Percentiles rank a stretch among this genome's conserved stretches.
These are phyloP conservation scores for Ptiloglossa arizonensis DNA, from an alignment of 1,140 invertebrate genomes.

Conservation along the genomic window DNA sequence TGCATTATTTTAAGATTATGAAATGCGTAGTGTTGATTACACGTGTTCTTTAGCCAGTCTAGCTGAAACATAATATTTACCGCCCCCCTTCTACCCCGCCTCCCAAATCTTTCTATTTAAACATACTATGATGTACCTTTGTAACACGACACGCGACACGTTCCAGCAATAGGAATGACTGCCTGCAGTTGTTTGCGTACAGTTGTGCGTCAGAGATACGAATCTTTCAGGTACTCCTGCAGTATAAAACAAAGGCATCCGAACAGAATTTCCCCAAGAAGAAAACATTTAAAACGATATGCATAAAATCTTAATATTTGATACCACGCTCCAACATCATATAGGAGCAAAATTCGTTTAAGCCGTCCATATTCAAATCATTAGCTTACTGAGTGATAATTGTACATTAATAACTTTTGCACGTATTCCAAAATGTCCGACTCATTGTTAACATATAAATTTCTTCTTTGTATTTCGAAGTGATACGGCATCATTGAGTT, in stretches of 20 bases:
- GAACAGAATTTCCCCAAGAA: slow-evolving; percentile 18
- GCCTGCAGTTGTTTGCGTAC: slow-evolving; percentile 3
- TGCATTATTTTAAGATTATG: not conserved
- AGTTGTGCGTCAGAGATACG: not conserved
- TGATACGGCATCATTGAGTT: not conserved
- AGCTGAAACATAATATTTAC: slow-evolving; percentile 42
- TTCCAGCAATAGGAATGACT: slow-evolving; percentile 24
- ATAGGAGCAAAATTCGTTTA: not conserved
- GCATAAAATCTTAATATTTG: slow-evolving; percentile 11
- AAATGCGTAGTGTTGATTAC: not conserved
- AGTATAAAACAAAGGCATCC: slow-evolving; percentile 35
- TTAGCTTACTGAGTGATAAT: not conserved
- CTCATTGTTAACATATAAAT: not conserved
- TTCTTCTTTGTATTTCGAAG: slow-evolving; percentile 12
- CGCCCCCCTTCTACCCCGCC: not conserved
- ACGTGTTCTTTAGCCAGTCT: slow-evolving; percentile 11
- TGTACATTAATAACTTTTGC: not conserved
- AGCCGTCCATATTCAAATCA: not conserved
- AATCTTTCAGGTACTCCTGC: slow-evolving; percentile 21
- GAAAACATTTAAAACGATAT: slow-evolving; percentile 10
- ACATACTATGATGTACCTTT: slow-evolving; percentile 16
- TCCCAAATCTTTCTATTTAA: not conserved
- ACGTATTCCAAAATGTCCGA: slow-evolving; percentile 6
- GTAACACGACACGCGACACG: not conserved
- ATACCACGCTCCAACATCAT: not conserved